phyloP scores from a whole-genome alignment of 2,797 vertebrate genomes.

The Cottoperca gobio region DNA sequence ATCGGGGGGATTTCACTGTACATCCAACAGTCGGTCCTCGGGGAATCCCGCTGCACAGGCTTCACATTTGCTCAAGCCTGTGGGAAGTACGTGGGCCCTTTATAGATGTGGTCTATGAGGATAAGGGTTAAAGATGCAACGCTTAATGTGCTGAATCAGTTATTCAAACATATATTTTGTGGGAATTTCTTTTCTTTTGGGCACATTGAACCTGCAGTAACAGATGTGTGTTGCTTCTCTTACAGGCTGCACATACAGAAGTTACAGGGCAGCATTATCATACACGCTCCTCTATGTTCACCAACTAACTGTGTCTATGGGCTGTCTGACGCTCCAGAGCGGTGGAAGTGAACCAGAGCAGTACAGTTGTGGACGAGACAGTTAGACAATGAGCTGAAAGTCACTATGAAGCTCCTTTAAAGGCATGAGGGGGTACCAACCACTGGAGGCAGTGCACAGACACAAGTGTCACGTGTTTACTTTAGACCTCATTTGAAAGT shows the following conservation, averaged over 20 bases:
- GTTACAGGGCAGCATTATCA: not conserved
- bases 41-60: slow-evolving; percentile 7
- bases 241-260: not conserved
- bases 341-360: too few species aligned
- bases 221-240: not conserved
- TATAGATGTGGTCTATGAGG: not conserved
- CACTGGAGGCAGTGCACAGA: too few species aligned
- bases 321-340: too few species aligned
- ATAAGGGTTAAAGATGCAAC: not conserved
- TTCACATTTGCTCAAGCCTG: slow-evolving; percentile 11
- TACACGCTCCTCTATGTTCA: too few species aligned
- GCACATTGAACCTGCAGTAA: not conserved
- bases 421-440: too few species aligned
- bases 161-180: not conserved
- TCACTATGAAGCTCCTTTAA: too few species aligned
- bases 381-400: too few species aligned
- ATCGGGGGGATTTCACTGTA: slow-evolving; percentile 60
- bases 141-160: not conserved
- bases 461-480: too few species aligned
- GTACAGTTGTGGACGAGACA: too few species aligned
- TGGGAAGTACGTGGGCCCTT: slow-evolving; percentile 36
- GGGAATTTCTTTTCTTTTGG: not conserved
- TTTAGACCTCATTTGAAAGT: too few species aligned
- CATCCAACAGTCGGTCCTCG: slow-evolving; percentile 1
- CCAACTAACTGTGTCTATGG: too few species aligned